Conservation (phyloP, 2,888 invertebrate genomes). For the Schrankia costaestrigalis region DNA sequence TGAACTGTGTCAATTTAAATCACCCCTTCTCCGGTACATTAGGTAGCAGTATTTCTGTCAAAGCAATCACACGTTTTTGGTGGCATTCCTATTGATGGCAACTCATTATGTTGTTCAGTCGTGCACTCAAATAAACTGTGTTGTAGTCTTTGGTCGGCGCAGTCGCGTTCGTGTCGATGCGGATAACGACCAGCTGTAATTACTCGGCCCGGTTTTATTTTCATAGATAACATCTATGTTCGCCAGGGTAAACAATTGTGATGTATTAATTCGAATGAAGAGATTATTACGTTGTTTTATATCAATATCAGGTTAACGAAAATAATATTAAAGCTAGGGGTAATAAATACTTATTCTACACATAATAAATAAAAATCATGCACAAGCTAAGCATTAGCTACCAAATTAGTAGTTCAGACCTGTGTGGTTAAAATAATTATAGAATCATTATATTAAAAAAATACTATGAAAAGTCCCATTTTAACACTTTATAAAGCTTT, state of each 20-base stretch:
- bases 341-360: too few species aligned
- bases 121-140: constrained; percentile 25
- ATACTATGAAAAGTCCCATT: too few species aligned
- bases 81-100: constrained; percentile 19
- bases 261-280: too few species aligned
- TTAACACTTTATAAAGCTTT: too few species aligned
- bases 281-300: too few species aligned
- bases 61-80: constrained; percentile 27
- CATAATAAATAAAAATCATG: too few species aligned
- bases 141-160: constrained; percentile 13
- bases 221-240: constrained; percentile 38
- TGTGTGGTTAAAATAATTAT: too few species aligned
- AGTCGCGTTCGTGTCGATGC: constrained; percentile 31
- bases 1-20: constrained; percentile 14
- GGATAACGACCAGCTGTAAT: constrained; percentile 41
- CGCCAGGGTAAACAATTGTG: constrained; percentile 31
- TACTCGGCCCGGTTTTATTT: constrained; percentile 44
- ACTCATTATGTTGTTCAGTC: constrained; percentile 32
- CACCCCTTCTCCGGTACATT: constrained; percentile 16
- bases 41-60: constrained; percentile 17
- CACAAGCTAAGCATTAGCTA: too few species aligned
- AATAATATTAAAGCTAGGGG: too few species aligned
- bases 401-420: too few species aligned
- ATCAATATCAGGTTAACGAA: too few species aligned
- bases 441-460: too few species aligned